These are phyloP conservation scores for Tachina grossa DNA, from an alignment of 2,888 invertebrate species.

Conservation along the genomic window DNA sequence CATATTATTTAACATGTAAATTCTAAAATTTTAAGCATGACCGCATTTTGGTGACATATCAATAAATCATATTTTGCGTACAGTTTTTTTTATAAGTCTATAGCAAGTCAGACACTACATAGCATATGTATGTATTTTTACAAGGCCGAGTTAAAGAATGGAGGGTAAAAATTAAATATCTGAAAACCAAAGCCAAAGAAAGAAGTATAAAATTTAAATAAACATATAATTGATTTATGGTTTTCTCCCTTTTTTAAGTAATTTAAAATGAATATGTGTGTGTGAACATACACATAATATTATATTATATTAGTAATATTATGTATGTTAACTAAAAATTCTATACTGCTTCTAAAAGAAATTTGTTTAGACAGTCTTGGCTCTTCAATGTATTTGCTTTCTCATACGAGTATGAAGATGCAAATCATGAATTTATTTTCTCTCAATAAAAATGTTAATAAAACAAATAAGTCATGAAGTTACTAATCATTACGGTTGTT, in stretches of 20 bases:
- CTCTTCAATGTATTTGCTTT: no score
- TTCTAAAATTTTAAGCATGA: constrained; percentile 69
- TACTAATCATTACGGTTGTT: background rate
- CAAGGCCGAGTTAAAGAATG: background rate
- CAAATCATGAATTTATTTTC: no score
- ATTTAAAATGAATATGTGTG: no score
- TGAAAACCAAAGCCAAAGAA: constrained; percentile 42
- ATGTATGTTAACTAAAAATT: background rate
- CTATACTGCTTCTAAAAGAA: background rate
- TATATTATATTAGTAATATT: no score
- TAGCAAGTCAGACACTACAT: background rate
- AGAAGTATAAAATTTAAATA: constrained; percentile 35
- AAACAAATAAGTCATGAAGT: background rate
- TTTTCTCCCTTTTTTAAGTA: no score
- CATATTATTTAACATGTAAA: background rate
- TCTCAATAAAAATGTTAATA: background rate
- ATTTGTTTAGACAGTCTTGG: background rate
- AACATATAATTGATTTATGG: constrained; percentile 16
- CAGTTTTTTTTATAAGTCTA: constrained; percentile 33
- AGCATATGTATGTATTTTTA: background rate
- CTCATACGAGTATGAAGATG: no score
- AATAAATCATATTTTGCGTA: constrained; percentile 69
- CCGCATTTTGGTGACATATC: constrained; percentile 70
- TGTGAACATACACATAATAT: no score
- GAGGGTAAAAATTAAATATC: constrained; percentile 52